phyloP scores from a whole-genome alignment of 1,140 invertebrate genomes.

The Hirudo medicinalis region DNA sequence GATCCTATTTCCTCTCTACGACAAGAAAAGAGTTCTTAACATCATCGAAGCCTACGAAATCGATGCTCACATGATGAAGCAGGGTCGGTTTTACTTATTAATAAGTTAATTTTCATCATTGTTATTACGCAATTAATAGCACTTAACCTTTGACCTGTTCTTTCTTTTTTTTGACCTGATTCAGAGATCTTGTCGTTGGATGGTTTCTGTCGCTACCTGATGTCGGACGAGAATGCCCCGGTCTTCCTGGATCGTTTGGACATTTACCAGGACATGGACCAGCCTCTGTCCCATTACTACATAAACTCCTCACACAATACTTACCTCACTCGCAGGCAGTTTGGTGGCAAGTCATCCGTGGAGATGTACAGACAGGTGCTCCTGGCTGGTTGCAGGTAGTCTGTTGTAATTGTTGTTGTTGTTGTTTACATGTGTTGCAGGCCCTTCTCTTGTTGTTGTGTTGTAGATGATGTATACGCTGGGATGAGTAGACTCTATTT shows the following conservation, averaged over 20 bases:
- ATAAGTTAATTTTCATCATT: no score
- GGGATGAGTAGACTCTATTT: no score
- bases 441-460: no score
- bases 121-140: no score
- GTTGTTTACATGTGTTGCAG: background rate
- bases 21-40: slow-evolving; percentile 79
- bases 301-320: slow-evolving; percentile 99
- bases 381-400: slow-evolving; percentile 62
- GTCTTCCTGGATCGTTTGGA: slow-evolving; percentile 92
- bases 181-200: slow-evolving; percentile 69
- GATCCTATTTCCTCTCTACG: slow-evolving; percentile 93
- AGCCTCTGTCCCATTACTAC: slow-evolving; percentile 91
- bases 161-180: background rate
- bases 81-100: slow-evolving; percentile 12
- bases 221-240: slow-evolving; percentile 98
- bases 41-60: slow-evolving; percentile 86
- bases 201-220: slow-evolving; percentile 87
- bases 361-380: slow-evolving; percentile 95
- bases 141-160: no score
- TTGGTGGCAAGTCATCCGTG: slow-evolving; percentile 84
- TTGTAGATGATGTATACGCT: no score
- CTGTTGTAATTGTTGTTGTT: background rate
- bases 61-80: background rate
- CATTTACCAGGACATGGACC: slow-evolving; percentile 95
- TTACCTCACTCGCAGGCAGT: slow-evolving; percentile 83